These are phyloP conservation scores for Mastomys coucha DNA, from an alignment of 2,113 vertebrate species.

Conservation along the genomic window DNA sequence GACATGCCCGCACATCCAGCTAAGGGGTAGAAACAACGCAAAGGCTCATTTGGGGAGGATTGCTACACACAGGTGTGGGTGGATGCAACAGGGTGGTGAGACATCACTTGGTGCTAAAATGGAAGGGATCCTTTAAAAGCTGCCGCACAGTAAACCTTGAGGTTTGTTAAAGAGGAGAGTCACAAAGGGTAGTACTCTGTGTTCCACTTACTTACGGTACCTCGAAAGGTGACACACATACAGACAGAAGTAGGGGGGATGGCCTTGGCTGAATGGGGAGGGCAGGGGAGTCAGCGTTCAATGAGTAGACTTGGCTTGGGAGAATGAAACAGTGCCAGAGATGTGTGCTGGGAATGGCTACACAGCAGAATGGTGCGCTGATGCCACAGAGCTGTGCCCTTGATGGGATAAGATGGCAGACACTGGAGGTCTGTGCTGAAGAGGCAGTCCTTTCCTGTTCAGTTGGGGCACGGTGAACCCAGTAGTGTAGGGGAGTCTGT, in stretches of 20 bases:
- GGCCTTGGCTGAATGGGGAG: not conserved
- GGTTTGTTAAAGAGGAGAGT: not conserved
- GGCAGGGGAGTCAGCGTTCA: not conserved
- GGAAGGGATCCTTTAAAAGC: not conserved
- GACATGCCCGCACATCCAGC: not conserved
- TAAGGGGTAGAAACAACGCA: too few relatives aligned
- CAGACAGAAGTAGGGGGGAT: not conserved
- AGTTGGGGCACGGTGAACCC: not conserved
- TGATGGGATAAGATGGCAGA: not conserved
- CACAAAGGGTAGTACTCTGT: not conserved
- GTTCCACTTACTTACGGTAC: not conserved
- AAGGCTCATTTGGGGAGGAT: fast-evolving
- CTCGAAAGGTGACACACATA: not conserved
- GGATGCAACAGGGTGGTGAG: not conserved
- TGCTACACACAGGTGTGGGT: not conserved
- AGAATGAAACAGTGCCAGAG: not conserved
- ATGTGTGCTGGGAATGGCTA: not conserved
- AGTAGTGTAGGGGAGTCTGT: not conserved
- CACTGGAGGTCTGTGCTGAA: not conserved
- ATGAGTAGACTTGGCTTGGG: not conserved
- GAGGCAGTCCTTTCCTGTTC: not conserved
- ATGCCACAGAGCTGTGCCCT: not conserved
- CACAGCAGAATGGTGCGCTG: fast-evolving
- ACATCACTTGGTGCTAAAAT: not conserved
- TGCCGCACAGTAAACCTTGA: not conserved